Evolutionary conservation across 1,140 invertebrate species (phyloP), one percentile per base, ranked within the genome.

Genomic region (Drosophila prosaltans): DNA sequence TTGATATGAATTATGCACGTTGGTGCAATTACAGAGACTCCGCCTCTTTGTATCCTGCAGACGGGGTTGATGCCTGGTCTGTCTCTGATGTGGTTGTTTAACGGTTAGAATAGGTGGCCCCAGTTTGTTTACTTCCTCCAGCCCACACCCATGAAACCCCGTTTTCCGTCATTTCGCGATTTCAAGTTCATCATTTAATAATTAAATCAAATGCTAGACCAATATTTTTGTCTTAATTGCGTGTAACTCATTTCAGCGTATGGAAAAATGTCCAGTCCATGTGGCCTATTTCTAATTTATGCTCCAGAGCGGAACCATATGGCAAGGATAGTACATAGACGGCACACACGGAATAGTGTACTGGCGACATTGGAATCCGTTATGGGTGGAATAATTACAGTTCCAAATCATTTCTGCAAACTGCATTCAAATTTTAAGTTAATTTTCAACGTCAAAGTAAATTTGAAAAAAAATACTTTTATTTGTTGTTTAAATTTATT

Each of bases 1-100:
- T 91, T 91, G 85, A 91, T 91, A 91, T 91, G 90, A 91, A 91
- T 91, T 91, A 91, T 91, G 90, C 90, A 86, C 83, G 83, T 66
- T 90, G 77, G 69, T 90, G 90, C 90, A 91, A 91, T 91, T 91
- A 91, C 84, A 89, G 73, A 72, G 68, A 77, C 78, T 71, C 54
- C 72, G 68, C 64, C 58, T 39, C 36, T 59, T n/a, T 9, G 2
- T 30, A 58, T 55, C 28, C 71, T 41, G 61, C 4, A 30, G 28
- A n/a, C 58, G 72, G 36, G 28, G 39, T 82, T 88, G 83, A 88
- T 89, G 83, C 80, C 81, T 90, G 78, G 80, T 82, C 74, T 82
- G 74, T 75, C 69, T 85, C 74, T 90, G 81, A 90, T 90, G 81
- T 73, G 86, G 81, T 82, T 88, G 83, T 83, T 76, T 82, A 84